These are phyloP conservation scores for Ormyrus pomaceus DNA, from an alignment of 2,888 invertebrate species.

Conservation along the genomic window DNA sequence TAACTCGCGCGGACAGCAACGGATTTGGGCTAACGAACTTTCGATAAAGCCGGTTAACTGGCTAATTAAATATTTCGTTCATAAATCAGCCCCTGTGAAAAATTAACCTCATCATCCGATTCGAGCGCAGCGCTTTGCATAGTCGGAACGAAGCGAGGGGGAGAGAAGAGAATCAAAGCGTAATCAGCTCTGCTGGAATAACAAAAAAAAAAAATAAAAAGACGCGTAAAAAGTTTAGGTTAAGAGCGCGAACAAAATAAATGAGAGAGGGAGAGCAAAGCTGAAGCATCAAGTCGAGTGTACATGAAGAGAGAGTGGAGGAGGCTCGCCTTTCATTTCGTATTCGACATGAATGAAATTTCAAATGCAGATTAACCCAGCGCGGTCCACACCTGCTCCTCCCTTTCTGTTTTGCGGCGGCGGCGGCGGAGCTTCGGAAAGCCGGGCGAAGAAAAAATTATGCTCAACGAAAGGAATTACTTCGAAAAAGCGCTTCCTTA, in stretches of 20 bases:
- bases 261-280: conserved; percentile 18
- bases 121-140: not conserved
- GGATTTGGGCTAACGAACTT: conserved; percentile 44
- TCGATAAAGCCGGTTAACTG: conserved; percentile 34
- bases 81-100: conserved; percentile 35
- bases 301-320: not conserved
- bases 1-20: not conserved
- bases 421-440: not conserved
- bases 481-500: conserved; percentile 23
- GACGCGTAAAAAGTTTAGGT: no score
- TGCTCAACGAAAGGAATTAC: conserved; percentile 39
- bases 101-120: conserved; percentile 29
- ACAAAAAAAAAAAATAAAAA: conserved; percentile 17
- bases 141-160: not conserved
- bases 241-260: conserved; percentile 20
- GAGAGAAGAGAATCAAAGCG: conserved; percentile 46
- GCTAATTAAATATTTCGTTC: conserved; percentile 50
- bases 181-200: conserved; percentile 46
- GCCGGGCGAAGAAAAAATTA: conserved; percentile 21
- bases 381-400: conserved; percentile 37
- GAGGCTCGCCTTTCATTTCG: conserved; percentile 38
- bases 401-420: not conserved
- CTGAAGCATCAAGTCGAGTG: no score
- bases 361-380: conserved; percentile 66
- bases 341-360: conserved; percentile 68